Base-by-base conservation (phyloP, 2,797 vertebrate genomes). In the Xenopus petersii region DNA sequence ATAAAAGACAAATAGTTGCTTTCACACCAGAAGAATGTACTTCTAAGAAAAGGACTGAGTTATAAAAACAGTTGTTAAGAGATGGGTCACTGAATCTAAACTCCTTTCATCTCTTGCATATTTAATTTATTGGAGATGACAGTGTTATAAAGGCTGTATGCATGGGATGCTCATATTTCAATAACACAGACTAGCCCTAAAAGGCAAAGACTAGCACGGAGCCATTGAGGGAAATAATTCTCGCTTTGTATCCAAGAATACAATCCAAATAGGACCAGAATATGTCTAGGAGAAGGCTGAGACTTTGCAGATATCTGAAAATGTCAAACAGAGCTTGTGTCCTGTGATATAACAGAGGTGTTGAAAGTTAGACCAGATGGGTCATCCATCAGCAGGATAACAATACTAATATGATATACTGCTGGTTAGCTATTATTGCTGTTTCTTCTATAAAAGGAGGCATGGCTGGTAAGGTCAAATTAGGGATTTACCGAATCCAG, bases 301-400 rank as follows among this genome's bases (percentile, higher is more conserved):
- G 47, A 59, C 64, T 42, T 56, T 55, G 58, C 70, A 72, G 64
- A 71, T 59, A 71, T 5, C 75, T 76, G 26, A 12, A 67, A 72
- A 77, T 68, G 75, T 77, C 75, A 77, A 75, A 68, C 75, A 77
- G 64, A 72, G 46, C 61, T 67, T 59, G 61, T 42, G 75, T 72
- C 71, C 49, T 77, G 75, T 72, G 70, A 42, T 68, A 63, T 33
- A 72, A 15, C 75, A 77, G 70, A 46, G 13, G 36, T 47, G 56
- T 11, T 66, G 17, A 26, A 42, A 71, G 59, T 21, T 3, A 30
- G 64, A 13, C 56, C 75, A 67, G 6, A 77, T 56, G 30, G 64
- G 64, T 72, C 69, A 72, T 64, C 64, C 47, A 13, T 42, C 36
- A 42, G 36, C 36, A 42, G 36, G 36, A 42, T 42, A 6, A 42